Evolutionary conservation across 2,888 invertebrate species (phyloP).

Genomic region (Lasioglossum figueresi): DNA sequence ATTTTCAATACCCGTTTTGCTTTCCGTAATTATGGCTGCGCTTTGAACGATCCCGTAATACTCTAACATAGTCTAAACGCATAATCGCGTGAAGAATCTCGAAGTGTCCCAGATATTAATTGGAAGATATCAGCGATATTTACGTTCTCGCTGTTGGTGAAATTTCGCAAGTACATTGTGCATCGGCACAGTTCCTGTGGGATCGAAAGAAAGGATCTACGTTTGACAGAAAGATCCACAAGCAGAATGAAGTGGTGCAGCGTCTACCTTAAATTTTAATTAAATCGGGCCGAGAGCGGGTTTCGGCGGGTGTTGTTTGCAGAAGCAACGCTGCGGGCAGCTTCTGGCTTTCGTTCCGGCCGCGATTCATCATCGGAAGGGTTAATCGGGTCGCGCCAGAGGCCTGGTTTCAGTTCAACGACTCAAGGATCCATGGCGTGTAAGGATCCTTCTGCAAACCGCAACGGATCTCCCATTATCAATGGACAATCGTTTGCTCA

Average conservation of each 20-base stretch:
- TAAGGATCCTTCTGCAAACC: constrained; percentile 17
- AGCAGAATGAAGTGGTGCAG: background rate
- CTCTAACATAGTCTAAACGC: too few species aligned
- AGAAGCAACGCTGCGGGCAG: background rate
- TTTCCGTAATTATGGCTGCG: background rate
- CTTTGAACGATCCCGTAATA: too few species aligned
- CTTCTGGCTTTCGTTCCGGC: constrained; percentile 16
- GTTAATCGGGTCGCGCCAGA: constrained; percentile 3
- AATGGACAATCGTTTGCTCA: constrained; percentile 40
- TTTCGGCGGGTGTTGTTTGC: background rate
- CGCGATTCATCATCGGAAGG: constrained; percentile 17
- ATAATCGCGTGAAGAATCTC: background rate
- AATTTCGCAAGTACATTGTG: background rate
- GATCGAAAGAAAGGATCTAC: background rate
- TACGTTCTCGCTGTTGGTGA: background rate
- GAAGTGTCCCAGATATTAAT: background rate
- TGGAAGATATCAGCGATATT: background rate
- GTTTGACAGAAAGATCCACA: background rate
- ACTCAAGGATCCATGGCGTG: constrained; percentile 3
- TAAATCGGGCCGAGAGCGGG: background rate
- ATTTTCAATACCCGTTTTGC: background rate
- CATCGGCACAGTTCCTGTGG: background rate
- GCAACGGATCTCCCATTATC: constrained; percentile 29
- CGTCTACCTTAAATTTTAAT: background rate
- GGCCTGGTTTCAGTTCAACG: constrained; percentile 16